Evolutionary conservation across 2,888 invertebrate genomes (phyloP), one percentile per base, ranked within the genome.

Genomic region (Heliconius hortense): DNA sequence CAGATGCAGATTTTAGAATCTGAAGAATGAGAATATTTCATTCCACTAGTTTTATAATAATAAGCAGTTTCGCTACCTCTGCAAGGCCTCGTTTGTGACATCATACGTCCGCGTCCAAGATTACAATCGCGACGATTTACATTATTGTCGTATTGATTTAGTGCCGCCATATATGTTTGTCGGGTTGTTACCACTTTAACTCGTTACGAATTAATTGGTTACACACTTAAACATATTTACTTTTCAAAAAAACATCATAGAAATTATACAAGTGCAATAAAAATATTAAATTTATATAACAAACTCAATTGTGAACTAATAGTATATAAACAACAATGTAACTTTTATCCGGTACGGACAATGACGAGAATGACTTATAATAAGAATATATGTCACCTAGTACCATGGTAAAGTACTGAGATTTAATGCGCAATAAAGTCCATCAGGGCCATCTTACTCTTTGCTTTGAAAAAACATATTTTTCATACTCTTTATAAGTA

Each of bases 61-160:
- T 79, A 77, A 79, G 74, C 77, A 79, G 79, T 79, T 79, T 77
- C 73, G 78, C 76, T 74, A 76, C 77, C 75, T 76, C 76, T 69
- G 76, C 81, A 82, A 82, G 81, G 82, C 79, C 81, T 79, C 80
- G 77, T 77, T 76, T 79, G 86, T 92, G 91, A 91, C 91, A 90
- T 92, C 92, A 92, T 88, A 83, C 86, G 83, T 83, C 84, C 82
- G 84, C 85, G 84, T 82, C 82, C 82, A 83, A 88, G 91, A 91
- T 90, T 83, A 89, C 90, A 89, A 91, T 91, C 92, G 86, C 86
- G 84, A 87, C 90, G 89, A 90, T 90, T 90, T 90, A 91, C 89
- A 90, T 90, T 88, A 91, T 88, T 88, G 86, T 88, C 86, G 84
- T 89, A 90, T 92, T 91, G 92, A 92, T 92, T 90, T 90, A 91